Evolutionary conservation across 2,797 vertebrate species (phyloP).

Genomic region (Nannoperca australis): DNA sequence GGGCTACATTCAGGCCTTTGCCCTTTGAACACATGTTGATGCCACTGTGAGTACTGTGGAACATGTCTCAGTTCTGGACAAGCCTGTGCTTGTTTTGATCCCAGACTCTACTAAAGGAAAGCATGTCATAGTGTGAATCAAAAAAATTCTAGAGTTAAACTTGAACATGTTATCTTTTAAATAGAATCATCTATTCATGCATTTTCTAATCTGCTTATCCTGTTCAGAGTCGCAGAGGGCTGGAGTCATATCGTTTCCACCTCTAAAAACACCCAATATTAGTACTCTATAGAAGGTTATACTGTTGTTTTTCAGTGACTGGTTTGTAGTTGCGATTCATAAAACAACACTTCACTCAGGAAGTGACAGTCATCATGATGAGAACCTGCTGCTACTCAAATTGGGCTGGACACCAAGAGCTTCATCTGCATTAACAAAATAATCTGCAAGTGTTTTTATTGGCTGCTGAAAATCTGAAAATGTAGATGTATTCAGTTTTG

Average conservation of each 20-base stretch:
- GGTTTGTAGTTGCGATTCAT: background rate
- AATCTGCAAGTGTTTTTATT: background rate
- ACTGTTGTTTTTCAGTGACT: slow-evolving; percentile 2
- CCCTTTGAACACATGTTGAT: slow-evolving; percentile 26
- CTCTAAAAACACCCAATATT: background rate
- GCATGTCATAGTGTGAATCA: slow-evolving; percentile 11
- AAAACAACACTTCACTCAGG: background rate
- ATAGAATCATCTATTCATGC: slow-evolving; percentile 15
- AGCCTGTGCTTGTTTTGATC: slow-evolving; percentile 4
- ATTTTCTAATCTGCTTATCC: slow-evolving; percentile 29
- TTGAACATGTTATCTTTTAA: background rate
- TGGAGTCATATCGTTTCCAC: slow-evolving; percentile 1
- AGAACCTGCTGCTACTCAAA: slow-evolving; percentile 8
- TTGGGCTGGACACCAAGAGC: background rate
- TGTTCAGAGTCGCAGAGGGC: background rate
- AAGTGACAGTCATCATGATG: background rate
- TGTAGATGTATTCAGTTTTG: background rate
- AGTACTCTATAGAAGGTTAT: background rate
- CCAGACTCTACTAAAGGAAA: background rate
- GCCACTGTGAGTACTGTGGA: background rate
- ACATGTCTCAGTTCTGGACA: background rate
- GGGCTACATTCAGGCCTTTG: slow-evolving; percentile 61
- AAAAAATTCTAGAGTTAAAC: slow-evolving; percentile 1
- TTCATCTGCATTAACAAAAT: background rate
- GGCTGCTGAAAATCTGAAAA: background rate